Conservation (phyloP, 2,888 invertebrate genomes). For the Aphodius sticticus region DNA sequence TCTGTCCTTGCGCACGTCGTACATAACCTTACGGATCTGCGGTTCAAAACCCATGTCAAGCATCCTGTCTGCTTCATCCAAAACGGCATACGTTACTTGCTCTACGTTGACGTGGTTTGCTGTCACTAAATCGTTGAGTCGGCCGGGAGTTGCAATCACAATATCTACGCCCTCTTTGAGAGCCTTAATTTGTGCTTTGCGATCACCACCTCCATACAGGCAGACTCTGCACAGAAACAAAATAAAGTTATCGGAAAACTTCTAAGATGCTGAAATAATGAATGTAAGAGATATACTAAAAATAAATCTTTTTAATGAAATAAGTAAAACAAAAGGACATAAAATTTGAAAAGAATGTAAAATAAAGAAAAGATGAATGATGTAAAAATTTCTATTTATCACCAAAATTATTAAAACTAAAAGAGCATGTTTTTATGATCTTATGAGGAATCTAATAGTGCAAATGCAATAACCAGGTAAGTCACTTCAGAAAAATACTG, state of each 20-base stretch:
- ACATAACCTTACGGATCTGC: constrained; percentile 83
- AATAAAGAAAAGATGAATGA: no score
- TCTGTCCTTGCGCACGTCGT: constrained; percentile 84
- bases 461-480: no score
- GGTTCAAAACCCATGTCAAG: constrained; percentile 89
- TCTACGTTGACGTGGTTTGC: constrained; percentile 74
- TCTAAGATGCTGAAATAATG: no score
- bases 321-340: no score
- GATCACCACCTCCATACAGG: constrained; percentile 89
- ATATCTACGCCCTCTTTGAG: constrained; percentile 88
- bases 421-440: no score
- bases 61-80: constrained; percentile 94
- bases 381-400: no score
- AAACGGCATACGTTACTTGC: constrained; percentile 84
- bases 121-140: constrained; percentile 88
- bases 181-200: constrained; percentile 78
- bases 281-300: no score
- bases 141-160: constrained; percentile 93
- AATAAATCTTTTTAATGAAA: no score
- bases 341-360: no score
- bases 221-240: constrained; percentile 69
- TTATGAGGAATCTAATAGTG: no score
- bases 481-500: no score
- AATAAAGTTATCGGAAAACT: constrained; percentile 40
- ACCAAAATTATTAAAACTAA: no score